A percentile compares a stretch with the other conserved stretches of the same genome.
phyloP scores from a whole-genome alignment of 2,113 vertebrate species.

The Corydoras sp. region DNA sequence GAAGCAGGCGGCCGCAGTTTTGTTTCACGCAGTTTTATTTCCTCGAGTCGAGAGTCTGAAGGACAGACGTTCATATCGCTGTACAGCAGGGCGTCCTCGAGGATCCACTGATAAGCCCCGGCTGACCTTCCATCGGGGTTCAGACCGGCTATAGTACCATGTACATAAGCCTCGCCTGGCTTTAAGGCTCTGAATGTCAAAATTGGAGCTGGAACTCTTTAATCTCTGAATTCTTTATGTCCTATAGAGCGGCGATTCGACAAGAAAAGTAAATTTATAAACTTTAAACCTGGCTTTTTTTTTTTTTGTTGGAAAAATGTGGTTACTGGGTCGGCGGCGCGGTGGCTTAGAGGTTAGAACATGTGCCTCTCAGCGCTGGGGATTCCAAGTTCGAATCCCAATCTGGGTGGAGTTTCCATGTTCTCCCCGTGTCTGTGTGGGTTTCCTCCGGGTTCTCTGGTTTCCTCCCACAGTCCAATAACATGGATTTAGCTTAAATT shows the following conservation, averaged over 20 bases:
- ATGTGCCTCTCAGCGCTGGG: too few relatives aligned
- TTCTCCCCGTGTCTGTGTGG: too few relatives aligned
- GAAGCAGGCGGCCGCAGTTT: not conserved
- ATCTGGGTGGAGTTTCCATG: too few relatives aligned
- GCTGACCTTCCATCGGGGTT: not conserved
- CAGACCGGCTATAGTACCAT: not conserved
- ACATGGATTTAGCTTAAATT: too few relatives aligned
- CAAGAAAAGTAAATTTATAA: too few relatives aligned
- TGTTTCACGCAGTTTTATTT: not conserved
- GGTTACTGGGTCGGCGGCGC: too few relatives aligned
- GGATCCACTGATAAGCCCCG: slow-evolving; percentile 3
- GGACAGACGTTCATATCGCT: slow-evolving; percentile 16
- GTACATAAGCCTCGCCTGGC: not conserved
- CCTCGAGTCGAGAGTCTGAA: not conserved
- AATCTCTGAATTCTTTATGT: not conserved
- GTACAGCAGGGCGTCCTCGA: slow-evolving; percentile 7
- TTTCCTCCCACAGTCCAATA: too few relatives aligned
- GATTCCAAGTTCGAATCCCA: too few relatives aligned
- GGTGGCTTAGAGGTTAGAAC: too few relatives aligned
- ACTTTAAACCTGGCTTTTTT: too few relatives aligned
- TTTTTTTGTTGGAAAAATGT: too few relatives aligned
- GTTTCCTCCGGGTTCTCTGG: too few relatives aligned
- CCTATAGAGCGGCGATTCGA: not conserved
- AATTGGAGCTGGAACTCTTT: not conserved
- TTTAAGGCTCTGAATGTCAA: not conserved